Conservation (phyloP, 2,113 vertebrate species). For the human (Homo sapiens) region GRCh38 chr3:107828001-107828500, state of each 20-base stretch:
- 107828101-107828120: neutral
- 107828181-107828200: neutral
- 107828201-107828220: neutral
- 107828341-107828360: neutral
- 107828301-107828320: neutral
- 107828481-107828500: conserved; percentile 30
- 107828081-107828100: neutral
- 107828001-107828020: conserved; percentile 7
- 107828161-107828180: neutral
- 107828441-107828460: conserved; percentile 46
- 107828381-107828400: neutral
- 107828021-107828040: conserved; percentile 32
- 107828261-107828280: rapidly evolving
- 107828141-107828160: neutral
- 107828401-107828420: conserved; percentile 39
- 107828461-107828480: conserved; percentile 13
- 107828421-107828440: conserved; percentile 35
- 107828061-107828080: neutral
- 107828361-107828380: neutral
- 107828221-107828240: neutral
- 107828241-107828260: neutral
- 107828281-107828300: neutral
- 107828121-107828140: neutral
- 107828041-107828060: neutral
- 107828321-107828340: neutral